A percentile compares a stretch with the other conserved stretches of the same genome.
Conservation (phyloP, 2,888 invertebrate genomes). For the Lamellibrachia columna region DNA sequence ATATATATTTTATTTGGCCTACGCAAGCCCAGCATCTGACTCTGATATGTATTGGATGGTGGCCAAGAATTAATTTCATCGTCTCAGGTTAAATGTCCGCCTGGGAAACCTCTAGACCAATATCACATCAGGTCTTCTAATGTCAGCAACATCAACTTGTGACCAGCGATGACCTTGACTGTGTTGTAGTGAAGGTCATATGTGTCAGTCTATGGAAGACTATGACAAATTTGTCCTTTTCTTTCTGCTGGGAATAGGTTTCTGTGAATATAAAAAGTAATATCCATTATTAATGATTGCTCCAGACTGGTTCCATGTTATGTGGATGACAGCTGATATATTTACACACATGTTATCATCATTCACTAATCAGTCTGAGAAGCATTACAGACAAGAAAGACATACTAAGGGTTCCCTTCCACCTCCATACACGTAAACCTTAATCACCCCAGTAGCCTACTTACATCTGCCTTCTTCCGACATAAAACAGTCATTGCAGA, state of each 20-base stretch:
- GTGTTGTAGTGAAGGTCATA: background rate
- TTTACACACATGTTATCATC: background rate
- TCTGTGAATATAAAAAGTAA: background rate
- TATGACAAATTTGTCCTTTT: background rate
- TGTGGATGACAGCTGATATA: background rate
- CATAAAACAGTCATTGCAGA: background rate
- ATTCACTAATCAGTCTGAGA: conserved; percentile 1
- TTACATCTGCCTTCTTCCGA: background rate
- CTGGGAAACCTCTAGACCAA: background rate
- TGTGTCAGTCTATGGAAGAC: background rate
- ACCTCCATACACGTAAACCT: background rate
- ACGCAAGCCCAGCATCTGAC: background rate
- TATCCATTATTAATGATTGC: background rate
- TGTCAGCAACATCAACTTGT: background rate
- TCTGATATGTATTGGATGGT: background rate
- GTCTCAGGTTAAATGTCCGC: background rate
- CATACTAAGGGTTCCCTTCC: background rate
- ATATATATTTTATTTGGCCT: background rate
- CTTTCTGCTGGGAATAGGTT: background rate
- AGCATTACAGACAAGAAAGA: background rate
- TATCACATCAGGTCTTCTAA: background rate
- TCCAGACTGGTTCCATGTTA: background rate
- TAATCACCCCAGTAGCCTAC: background rate
- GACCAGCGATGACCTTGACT: background rate
- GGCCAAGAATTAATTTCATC: background rate